phyloP scores from a whole-genome alignment of 2,113 vertebrate species.

The Lynx canadensis region DNA sequence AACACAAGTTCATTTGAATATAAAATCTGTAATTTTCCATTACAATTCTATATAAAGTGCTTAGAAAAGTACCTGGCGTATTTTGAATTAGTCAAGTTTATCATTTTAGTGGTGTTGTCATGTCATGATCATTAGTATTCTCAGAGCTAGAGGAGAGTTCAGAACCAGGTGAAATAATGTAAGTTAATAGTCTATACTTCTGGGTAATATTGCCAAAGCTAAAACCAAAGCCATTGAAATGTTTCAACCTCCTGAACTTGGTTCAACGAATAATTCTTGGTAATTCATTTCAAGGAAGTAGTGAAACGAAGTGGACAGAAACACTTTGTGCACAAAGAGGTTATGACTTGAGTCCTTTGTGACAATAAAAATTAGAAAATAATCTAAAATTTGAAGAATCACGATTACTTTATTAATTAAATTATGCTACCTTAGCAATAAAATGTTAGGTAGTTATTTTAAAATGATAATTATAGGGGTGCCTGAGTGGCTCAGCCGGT shows the following conservation, averaged over 20 bases:
- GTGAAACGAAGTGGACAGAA: not conserved
- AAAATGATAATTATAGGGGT: not conserved
- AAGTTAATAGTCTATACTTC: not conserved
- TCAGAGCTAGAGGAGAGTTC: not conserved
- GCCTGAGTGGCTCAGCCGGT: too few relatives aligned
- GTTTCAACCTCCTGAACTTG: not conserved
- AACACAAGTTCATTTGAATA: not conserved
- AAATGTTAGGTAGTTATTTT: not conserved
- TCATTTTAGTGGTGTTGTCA: not conserved
- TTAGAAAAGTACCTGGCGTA: not conserved
- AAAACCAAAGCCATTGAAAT: not conserved
- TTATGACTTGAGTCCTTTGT: not conserved
- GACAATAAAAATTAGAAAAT: not conserved
- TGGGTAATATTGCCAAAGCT: not conserved
- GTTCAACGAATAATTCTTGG: not conserved
- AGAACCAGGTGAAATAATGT: not conserved
- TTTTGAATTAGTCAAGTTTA: not conserved
- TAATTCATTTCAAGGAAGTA: slow-evolving; percentile 24
- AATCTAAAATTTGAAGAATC: slow-evolving; percentile 10
- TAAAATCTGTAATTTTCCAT: not conserved
- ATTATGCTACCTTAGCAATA: not conserved
- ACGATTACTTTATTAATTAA: not conserved
- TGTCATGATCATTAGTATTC: not conserved
- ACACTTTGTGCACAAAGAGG: not conserved
- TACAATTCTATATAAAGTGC: not conserved